Conservation (phyloP, 2,888 invertebrate genomes). For the Thymelicus sylvestris region DNA sequence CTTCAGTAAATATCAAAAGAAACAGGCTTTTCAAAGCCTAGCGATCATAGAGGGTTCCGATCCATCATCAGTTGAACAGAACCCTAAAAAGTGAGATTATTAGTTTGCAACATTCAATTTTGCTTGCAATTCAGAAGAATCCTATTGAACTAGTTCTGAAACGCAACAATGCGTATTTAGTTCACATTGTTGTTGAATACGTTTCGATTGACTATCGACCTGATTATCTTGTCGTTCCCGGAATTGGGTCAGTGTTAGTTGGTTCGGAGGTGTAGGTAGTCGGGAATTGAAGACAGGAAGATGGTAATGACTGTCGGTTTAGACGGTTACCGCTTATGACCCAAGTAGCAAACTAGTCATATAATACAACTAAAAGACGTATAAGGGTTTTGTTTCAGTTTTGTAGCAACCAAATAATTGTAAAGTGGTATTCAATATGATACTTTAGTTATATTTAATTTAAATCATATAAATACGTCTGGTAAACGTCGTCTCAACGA, state of each 20-base stretch:
- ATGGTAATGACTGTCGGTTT: conserved; percentile 62
- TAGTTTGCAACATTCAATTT: conserved; percentile 59
- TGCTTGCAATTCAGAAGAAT: conserved; percentile 47
- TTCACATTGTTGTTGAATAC: conserved; percentile 53
- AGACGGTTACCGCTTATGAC: conserved; percentile 43
- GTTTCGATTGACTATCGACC: conserved; percentile 71
- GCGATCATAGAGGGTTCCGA: too few species aligned
- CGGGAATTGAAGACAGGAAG: conserved; percentile 67
- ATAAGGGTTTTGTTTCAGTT: too few species aligned
- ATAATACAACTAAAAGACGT: too few species aligned
- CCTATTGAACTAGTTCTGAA: conserved; percentile 42
- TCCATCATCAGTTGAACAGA: background rate
- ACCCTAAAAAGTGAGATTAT: conserved; percentile 63
- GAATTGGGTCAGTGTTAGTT: conserved; percentile 77
- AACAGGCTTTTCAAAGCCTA: too few species aligned
- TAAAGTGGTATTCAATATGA: too few species aligned
- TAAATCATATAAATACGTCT: too few species aligned
- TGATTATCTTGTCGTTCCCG: conserved; percentile 57
- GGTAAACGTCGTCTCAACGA: too few species aligned
- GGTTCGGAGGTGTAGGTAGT: conserved; percentile 49
- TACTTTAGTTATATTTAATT: too few species aligned
- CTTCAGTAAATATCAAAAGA: too few species aligned
- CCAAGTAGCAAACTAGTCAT: too few species aligned
- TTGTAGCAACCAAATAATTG: too few species aligned
- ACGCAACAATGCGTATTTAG: conserved; percentile 48